Evolutionary conservation across 2,113 vertebrate species (phyloP), one percentile per base, ranked within the genome.

Genomic region (Nibea coibor): DNA sequence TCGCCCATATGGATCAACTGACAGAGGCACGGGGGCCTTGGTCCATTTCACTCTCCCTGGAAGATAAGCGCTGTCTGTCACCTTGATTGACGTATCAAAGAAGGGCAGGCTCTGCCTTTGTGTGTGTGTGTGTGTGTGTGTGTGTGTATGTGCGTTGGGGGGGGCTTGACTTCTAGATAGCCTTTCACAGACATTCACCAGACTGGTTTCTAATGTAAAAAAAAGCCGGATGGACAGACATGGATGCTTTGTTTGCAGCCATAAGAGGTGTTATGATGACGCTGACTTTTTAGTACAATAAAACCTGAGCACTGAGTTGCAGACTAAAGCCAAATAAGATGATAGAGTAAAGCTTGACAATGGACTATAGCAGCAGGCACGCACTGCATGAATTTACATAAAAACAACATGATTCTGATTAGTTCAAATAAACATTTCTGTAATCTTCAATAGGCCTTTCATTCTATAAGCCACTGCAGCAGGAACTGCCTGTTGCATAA

Each of bases 41-140:
- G 86, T 92, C 86, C 80, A 83, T 86, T 89, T 87, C 77, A 86
- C 82, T 84, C 80, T 82, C 71, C 28, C 69, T 42, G 65, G 79
- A 76, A 90, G 93, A 95, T 95, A 95, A 94, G 88, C 67, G 10
- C 83, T 76, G 92, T 93, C 94, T 82, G 75, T 95, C 93, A 93
- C 43, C 47, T 26, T 94, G 91, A 94, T 66, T 90, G 93, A 92
- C 90, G 50, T 69, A 66, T 89, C 78, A 90, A 90, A 93, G 88
- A 61, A 83, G 77, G 70, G 70, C 73, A 75, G 89, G 61, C 80
- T 82, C 57, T 48, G 76, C 71, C 79, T 83, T 85, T 87, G 85
- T 39, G 35, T 35, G 31, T 35, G 31, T 6, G 31, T 6, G 35
- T 35, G 31, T 35, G 31, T 1, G 31, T 7, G 35, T 1, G 35